A percentile compares a stretch with the other conserved stretches of the same genome.
These are phyloP conservation scores for Therioaphis trifolii DNA, from an alignment of 2,888 invertebrate genomes.

Conservation along the genomic window DNA sequence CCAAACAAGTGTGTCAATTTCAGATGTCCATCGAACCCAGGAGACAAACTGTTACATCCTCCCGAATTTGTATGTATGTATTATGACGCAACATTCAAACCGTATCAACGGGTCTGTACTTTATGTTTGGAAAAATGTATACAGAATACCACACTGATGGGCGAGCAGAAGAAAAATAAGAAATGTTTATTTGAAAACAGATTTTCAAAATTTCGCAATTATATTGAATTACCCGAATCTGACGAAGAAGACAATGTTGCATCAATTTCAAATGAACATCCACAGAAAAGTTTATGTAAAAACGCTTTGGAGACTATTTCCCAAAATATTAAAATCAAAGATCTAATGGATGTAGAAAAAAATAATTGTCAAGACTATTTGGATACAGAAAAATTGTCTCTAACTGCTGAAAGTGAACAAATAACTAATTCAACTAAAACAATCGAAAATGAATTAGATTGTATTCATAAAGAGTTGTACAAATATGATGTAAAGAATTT, in stretches of 20 bases:
- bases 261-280: neutral
- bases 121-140: neutral
- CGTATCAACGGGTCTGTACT: neutral
- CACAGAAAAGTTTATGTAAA: neutral
- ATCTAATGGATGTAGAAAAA: neutral
- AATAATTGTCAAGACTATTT: neutral
- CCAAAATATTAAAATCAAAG: neutral
- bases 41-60: neutral
- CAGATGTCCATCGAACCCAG: neutral
- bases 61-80: neutral
- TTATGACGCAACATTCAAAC: neutral
- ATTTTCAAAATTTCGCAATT: neutral
- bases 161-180: neutral
- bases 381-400: neutral
- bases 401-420: neutral
- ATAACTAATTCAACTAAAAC: neutral
- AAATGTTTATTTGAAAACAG: neutral
- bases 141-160: neutral
- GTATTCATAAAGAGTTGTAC: neutral
- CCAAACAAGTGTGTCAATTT: conserved; percentile 7
- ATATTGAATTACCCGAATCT: neutral
- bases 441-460: neutral
- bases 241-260: neutral
- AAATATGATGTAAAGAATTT: neutral
- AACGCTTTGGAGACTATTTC: too few relatives aligned